These are phyloP conservation scores for Callimorpha dominula DNA, from an alignment of 2,888 invertebrate genomes.

Conservation along the genomic window DNA sequence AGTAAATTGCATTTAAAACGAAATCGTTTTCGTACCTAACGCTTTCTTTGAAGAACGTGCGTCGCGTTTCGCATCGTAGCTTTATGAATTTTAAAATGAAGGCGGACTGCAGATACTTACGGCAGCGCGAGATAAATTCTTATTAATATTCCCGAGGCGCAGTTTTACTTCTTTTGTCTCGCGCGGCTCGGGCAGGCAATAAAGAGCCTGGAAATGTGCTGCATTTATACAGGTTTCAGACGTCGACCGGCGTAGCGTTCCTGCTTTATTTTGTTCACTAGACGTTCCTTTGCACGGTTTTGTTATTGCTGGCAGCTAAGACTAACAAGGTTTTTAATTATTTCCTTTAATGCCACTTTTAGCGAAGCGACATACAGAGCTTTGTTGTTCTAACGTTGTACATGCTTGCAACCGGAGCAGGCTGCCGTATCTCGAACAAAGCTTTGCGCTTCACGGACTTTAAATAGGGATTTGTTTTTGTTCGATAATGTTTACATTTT, in stretches of 20 bases:
- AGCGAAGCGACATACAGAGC: constrained; percentile 63
- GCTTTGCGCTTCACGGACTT: constrained; percentile 31
- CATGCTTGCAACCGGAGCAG: constrained; percentile 32
- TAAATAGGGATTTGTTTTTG: constrained; percentile 22
- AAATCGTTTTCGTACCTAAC: constrained; percentile 54
- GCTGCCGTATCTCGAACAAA: constrained; percentile 27
- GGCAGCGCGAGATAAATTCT: constrained; percentile 71
- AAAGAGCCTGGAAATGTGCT: constrained; percentile 82
- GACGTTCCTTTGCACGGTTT: constrained; percentile 75
- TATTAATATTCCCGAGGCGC: constrained; percentile 77
- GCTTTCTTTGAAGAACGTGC: constrained; percentile 50
- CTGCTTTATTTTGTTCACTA: constrained; percentile 77
- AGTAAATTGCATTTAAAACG: constrained; percentile 67
- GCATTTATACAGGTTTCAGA: constrained; percentile 79
- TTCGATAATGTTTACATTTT: constrained; percentile 17
- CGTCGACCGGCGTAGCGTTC: constrained; percentile 57
- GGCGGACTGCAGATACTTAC: constrained; percentile 56
- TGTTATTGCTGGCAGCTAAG: constrained; percentile 79
- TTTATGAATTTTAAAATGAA: constrained; percentile 66
- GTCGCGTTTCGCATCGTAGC: constrained; percentile 37
- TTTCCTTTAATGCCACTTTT: constrained; percentile 83
- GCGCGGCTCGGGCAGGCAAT: constrained; percentile 71
- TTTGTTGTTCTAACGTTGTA: constrained; percentile 57
- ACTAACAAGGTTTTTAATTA: constrained; percentile 86
- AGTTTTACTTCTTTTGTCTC: constrained; percentile 81